Base-by-base conservation (phyloP, 1,140 invertebrate species). In the Steinernema khuongi region DNA sequence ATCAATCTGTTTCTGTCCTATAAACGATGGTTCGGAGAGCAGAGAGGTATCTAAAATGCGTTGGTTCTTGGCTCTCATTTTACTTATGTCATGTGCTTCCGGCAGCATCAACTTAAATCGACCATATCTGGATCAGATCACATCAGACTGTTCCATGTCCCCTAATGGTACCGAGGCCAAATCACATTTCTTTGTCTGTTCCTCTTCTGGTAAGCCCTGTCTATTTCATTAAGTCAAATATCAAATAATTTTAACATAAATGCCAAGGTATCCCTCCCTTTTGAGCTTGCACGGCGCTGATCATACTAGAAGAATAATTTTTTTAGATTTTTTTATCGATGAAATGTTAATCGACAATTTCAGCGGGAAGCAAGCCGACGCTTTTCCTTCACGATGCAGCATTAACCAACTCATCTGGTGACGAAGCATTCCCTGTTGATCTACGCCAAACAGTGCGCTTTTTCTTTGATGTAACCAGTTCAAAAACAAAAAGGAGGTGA, bases 351-450 rank as follows among this genome's bases (percentile, higher is more conserved):
- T n/a, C n/a, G n/a, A n/a, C n/a, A n/a, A n/a, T n/a, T n/a, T n/a
- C n/a, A n/a, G n/a, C n/a, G n/a, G n/a, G n/a, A n/a, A n/a, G n/a
- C n/a, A n/a, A n/a, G n/a, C n/a, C n/a, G n/a, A n/a, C n/a, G n/a
- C n/a, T n/a, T n/a, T n/a, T n/a, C 19, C 76, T 77, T 67, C 74
- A 77, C 31, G 74, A 68, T 7, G 74, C 69, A 17, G 76, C 76
- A 1, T 31, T 77, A 17, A 77, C 76, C 0, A 76, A 77, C 50
- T 41, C 36, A 0, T 68, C 44, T 22, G 76, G 76, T 44, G 74
- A 77, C 33, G 76, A 77, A 30, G 31, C 43, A 4, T 77, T 72
- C 32, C 76, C 76, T 0, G 26, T 72, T 26, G 50, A 70, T 7
- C 69, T 77, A 31, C 28, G 44, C 14, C 50, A 41, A 28, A 70